A percentile compares a stretch with the other conserved stretches of the same genome.
These are phyloP conservation scores for Fistularia commersonii DNA, from an alignment of 2,797 vertebrate genomes.

Conservation along the genomic window DNA sequence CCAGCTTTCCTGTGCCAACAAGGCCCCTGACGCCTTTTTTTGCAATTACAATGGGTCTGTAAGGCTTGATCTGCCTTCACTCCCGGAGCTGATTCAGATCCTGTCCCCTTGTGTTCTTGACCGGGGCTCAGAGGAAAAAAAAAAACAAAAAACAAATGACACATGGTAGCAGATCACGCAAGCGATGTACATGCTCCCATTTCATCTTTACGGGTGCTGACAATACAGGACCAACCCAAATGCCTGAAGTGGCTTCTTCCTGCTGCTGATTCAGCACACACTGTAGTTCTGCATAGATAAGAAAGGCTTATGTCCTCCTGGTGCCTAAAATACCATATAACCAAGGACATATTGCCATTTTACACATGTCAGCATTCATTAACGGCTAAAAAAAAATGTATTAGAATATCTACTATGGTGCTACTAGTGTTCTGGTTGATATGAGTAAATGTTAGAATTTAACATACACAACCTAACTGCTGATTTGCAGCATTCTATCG, in stretches of 20 bases:
- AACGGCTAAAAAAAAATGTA: too few species aligned
- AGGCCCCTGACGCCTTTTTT: constrained; percentile 49
- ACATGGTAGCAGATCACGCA: constrained; percentile 42
- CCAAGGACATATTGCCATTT: constrained; percentile 14
- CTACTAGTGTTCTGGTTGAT: too few species aligned
- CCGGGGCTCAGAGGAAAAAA: constrained; percentile 39
- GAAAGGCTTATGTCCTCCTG: constrained; percentile 19
- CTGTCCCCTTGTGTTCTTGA: constrained; percentile 56
- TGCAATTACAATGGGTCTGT: constrained; percentile 47
- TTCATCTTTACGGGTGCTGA: constrained; percentile 60
- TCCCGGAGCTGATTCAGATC: constrained; percentile 65
- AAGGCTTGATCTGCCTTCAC: constrained; percentile 34
- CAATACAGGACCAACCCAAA: constrained; percentile 50
- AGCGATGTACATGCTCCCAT: constrained; percentile 26
- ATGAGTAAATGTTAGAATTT: too few species aligned
- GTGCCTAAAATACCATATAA: constrained; percentile 19
- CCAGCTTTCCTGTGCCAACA: constrained; percentile 48
- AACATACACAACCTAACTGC: not conserved
- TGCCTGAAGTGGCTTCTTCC: constrained; percentile 39
- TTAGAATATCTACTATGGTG: too few species aligned
- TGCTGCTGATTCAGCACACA: constrained; percentile 52
- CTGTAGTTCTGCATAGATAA: constrained; percentile 31
- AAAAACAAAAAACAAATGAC: constrained; percentile 71
- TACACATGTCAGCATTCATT: not conserved
- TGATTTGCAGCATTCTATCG: constrained; percentile 6